phyloP scores from a whole-genome alignment of 2,888 invertebrate species.

The Eumacrocentrus americanus region DNA sequence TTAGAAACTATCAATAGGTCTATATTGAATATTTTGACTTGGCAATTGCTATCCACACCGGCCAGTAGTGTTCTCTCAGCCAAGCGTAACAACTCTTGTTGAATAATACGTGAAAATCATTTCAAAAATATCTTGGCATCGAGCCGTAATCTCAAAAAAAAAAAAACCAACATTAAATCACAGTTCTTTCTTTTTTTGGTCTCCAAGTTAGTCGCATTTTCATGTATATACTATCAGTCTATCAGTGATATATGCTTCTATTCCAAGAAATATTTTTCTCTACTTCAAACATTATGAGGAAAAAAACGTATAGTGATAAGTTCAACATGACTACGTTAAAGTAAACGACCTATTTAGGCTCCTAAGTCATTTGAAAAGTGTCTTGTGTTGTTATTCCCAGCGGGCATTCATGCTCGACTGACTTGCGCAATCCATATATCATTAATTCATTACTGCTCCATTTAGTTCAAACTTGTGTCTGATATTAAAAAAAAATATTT shows the following conservation, averaged over 20 bases:
- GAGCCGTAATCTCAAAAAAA: conserved; percentile 28
- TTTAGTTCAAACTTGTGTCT: background rate
- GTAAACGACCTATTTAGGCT: conserved; percentile 3
- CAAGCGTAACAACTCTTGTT: conserved; percentile 1
- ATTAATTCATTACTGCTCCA: background rate
- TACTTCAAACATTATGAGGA: background rate
- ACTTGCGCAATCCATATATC: background rate
- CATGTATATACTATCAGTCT: no score
- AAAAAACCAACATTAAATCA: conserved; percentile 9
- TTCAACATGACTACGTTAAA: background rate
- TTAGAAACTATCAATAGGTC: no score
- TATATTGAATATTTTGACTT: no score
- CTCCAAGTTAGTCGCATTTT: conserved; percentile 10
- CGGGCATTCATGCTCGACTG: background rate
- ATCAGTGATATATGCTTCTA: background rate
- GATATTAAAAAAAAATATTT: no score
- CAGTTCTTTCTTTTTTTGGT: conserved; percentile 1
- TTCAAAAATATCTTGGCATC: conserved; percentile 42
- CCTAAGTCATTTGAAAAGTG: background rate
- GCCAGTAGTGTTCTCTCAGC: no score
- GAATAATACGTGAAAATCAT: conserved; percentile 30
- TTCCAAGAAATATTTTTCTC: background rate
- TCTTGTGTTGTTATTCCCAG: background rate
- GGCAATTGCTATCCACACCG: no score
- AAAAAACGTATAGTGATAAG: background rate